Evolutionary conservation across 1,140 invertebrate species (phyloP), one percentile per base, ranked within the genome.

Genomic region (Agraylea sexmaculata): DNA sequence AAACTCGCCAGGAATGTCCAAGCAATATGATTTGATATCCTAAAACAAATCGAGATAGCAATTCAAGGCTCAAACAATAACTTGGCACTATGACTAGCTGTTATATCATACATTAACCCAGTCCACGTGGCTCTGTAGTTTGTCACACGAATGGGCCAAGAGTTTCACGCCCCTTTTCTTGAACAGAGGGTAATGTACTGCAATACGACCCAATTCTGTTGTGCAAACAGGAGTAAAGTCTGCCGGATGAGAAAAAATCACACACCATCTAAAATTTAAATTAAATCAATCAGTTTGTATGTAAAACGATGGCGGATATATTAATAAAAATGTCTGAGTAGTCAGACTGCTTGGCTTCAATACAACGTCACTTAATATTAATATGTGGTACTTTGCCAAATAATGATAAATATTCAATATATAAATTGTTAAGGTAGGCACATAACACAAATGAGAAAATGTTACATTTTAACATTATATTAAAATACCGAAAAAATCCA

Each of bases 141-240:
- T 68, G 59, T 94, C 87, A 51, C 87, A 87, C 3, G 88, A 93
- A 44, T 89, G 71, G n/a, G 86, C 87, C 46, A 92, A 68, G 7
- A 91, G 55, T 65, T 93, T 92, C 1, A 83, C 79, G 49, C 79
- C 78, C 18, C 88, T 63, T 51, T 82, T 83, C 18, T 71, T 56
- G 54, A 94, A 93, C 53, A 88, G 74, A 0, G 74, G 71, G 8
- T 70, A 57, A 45, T 90, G 69, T 23, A 85, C 73, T 2, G 83
- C 81, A 33, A 87, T 75, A 27, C 77, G 62, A 5, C 82, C 87
- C 42, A 95, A 59, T 62, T 95, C 90, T 0, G 91, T 95, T 7
- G 90, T 94, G 56, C 91, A 93, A 0, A 95, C 90, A 11, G 90
- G 91, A 0, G 91, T 94, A 57, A 86, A 94, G 58, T 94, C 90